Evolutionary conservation across 2,797 vertebrate species (phyloP).

Genomic region (Mastacembelus armatus): DNA sequence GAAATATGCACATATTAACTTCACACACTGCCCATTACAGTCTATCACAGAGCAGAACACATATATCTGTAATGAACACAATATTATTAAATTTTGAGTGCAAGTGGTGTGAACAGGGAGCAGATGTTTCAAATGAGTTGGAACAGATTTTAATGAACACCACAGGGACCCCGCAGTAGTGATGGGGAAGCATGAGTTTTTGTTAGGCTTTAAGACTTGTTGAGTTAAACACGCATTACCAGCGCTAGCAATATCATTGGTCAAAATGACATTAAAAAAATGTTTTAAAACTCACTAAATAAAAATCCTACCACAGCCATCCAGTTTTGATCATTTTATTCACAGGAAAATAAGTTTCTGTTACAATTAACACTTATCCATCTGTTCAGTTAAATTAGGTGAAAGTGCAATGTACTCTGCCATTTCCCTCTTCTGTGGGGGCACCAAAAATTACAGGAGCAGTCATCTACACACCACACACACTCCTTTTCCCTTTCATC

Average conservation of each 20-base stretch:
- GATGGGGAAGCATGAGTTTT: constrained; percentile 9
- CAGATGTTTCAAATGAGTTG: constrained; percentile 66
- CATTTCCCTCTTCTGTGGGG: neutral
- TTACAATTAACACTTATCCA: neutral
- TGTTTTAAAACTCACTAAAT: neutral
- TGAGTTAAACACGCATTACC: neutral
- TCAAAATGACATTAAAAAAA: neutral
- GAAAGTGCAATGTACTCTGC: neutral
- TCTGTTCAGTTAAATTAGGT: neutral
- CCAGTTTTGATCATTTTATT: neutral
- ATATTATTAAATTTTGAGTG: constrained; percentile 24
- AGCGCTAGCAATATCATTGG: neutral
- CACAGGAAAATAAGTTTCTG: neutral
- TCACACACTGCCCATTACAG: neutral
- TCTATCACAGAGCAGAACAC: constrained; percentile 20
- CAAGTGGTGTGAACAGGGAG: constrained; percentile 45
- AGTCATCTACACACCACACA: neutral
- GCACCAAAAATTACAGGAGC: neutral
- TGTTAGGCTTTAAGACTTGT: constrained; percentile 5
- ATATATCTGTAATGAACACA: constrained; percentile 14
- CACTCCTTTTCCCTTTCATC: constrained; percentile 1
- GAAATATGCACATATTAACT: neutral
- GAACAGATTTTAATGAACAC: constrained; percentile 76
- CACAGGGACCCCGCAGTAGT: constrained; percentile 54
- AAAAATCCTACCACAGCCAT: neutral